These are phyloP conservation scores for Clarias fuscus DNA, from an alignment of 2,797 vertebrate genomes.

Conservation along the genomic window DNA sequence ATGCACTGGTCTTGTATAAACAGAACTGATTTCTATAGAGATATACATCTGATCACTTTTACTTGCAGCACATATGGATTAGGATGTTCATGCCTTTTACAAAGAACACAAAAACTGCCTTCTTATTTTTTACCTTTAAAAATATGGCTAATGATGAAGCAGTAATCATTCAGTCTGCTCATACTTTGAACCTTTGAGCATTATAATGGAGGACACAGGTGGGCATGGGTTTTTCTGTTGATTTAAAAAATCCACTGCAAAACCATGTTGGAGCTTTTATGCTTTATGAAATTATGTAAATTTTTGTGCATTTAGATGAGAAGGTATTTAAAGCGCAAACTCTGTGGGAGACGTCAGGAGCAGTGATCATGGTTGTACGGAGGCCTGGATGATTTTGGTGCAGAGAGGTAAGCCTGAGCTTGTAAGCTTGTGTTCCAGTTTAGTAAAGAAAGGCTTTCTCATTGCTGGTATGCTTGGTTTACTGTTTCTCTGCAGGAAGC, in stretches of 20 bases:
- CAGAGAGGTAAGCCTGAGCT: conserved; percentile 84
- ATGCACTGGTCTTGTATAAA: neutral
- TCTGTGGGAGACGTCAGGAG: conserved; percentile 87
- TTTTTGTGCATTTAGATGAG: conserved; percentile 65
- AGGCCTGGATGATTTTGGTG: conserved; percentile 98
- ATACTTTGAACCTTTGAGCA: neutral
- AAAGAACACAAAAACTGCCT: neutral
- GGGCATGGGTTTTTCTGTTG: neutral
- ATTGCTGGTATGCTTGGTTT: neutral
- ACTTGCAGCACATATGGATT: neutral
- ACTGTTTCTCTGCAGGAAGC: conserved; percentile 80
- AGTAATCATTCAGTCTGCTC: neutral
- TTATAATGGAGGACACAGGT: neutral
- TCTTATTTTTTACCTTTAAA: neutral
- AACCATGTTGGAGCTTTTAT: neutral
- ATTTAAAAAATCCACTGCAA: neutral
- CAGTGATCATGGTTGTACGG: conserved; percentile 92
- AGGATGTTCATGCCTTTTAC: neutral
- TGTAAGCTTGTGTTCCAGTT: neutral
- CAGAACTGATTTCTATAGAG: neutral
- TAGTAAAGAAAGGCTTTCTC: neutral
- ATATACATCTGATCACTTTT: neutral
- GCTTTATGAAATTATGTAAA: neutral
- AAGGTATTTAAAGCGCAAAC: conserved; percentile 83
- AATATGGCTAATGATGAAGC: neutral